A percentile compares a stretch with the other conserved stretches of the same genome.
These are phyloP conservation scores for Drosophila maculinotata DNA, from an alignment of 2,888 invertebrate species.

Conservation along the genomic window DNA sequence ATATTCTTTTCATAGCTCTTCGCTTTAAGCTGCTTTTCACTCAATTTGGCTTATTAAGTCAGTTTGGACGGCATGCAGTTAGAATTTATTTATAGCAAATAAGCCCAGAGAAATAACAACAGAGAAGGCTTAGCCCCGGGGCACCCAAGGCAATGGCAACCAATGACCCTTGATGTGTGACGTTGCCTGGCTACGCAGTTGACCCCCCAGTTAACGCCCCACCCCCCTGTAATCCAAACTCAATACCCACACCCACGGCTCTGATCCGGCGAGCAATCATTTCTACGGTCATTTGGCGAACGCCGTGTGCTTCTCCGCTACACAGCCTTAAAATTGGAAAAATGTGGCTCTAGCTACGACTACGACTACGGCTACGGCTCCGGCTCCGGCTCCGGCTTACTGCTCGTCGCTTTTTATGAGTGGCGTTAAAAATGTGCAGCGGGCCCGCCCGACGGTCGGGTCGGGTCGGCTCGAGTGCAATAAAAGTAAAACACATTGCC, in stretches of 20 bases:
- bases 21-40: slow-evolving; percentile 57
- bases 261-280: slow-evolving; percentile 70
- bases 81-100: slow-evolving; percentile 76
- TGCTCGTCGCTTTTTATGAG: slow-evolving; percentile 76
- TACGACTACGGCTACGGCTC: slow-evolving; percentile 3
- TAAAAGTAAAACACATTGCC: slow-evolving; percentile 81
- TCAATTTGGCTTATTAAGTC: slow-evolving; percentile 63
- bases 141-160: slow-evolving; percentile 42
- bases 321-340: slow-evolving; percentile 82
- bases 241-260: slow-evolving; percentile 2
- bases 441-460: slow-evolving; percentile 19
- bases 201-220: not conserved
- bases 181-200: slow-evolving; percentile 67
- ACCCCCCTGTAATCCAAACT: not conserved
- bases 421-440: slow-evolving; percentile 78
- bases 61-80: slow-evolving; percentile 56
- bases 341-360: slow-evolving; percentile 33
- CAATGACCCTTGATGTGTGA: slow-evolving; percentile 57
- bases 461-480: slow-evolving; percentile 72
- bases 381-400: slow-evolving; percentile 28
- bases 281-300: slow-evolving; percentile 74
- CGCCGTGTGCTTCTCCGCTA: slow-evolving; percentile 71
- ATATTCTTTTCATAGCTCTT: too few species aligned
- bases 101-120: slow-evolving; percentile 66
- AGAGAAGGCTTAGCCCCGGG: slow-evolving; percentile 34